Evolutionary conservation across 2,888 invertebrate species (phyloP).

Genomic region (Pristionchus fissidentatus): DNA sequence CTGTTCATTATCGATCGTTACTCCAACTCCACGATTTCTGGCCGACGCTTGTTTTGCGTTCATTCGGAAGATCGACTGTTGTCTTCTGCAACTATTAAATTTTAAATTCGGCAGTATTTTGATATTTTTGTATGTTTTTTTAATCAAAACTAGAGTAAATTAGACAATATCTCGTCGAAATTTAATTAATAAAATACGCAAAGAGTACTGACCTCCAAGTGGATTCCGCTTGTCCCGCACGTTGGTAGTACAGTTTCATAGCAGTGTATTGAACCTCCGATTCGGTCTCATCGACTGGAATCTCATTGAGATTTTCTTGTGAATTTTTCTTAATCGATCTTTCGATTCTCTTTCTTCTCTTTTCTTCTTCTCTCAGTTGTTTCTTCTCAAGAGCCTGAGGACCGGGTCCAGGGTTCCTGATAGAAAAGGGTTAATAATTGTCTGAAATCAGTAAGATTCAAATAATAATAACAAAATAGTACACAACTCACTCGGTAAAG

Average conservation of each 20-base stretch:
- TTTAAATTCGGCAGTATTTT: background rate
- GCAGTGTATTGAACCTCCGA: background rate
- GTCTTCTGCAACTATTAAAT: background rate
- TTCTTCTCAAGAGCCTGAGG: background rate
- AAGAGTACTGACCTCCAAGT: slow-evolving; percentile 1
- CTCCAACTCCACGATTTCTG: slow-evolving; percentile 5
- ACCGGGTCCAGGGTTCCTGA: slow-evolving; percentile 2
- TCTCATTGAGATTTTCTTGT: background rate
- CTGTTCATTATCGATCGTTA: background rate
- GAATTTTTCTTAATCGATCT: background rate
- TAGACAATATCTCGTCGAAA: too few relatives aligned
- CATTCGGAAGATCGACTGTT: slow-evolving; percentile 7
- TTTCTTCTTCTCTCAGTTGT: slow-evolving; percentile 18
- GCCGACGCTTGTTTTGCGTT: slow-evolving; percentile 13
- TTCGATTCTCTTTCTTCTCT: slow-evolving; percentile 7
- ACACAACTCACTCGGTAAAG: background rate
- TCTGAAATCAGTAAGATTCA: background rate
- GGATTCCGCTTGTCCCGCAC: background rate
- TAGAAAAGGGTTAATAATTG: background rate
- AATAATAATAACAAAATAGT: background rate
- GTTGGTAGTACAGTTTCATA: slow-evolving; percentile 3
- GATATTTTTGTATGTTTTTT: too few relatives aligned
- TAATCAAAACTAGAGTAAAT: too few relatives aligned
- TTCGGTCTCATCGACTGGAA: background rate
- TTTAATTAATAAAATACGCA: background rate